Evolutionary conservation across 2,888 invertebrate genomes (phyloP), one percentile per base, ranked within the genome.

Genomic region (Polyommatus iphigenia): DNA sequence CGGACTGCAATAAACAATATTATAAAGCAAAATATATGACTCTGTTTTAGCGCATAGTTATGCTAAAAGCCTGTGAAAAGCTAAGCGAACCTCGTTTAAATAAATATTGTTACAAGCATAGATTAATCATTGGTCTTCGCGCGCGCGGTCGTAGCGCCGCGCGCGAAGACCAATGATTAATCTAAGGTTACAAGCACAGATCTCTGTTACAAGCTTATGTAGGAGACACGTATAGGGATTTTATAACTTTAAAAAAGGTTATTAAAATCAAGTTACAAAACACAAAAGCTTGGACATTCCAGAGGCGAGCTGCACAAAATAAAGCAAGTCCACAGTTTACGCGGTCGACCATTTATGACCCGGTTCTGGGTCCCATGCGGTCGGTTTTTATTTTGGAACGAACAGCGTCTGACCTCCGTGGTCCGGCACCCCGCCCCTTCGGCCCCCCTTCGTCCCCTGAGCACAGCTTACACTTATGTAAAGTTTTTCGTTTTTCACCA

Each of bases 361-460:
- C 87, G 91, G 86, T 87, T 89, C 88, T 84, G 85, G 86, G 87
- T 89, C 88, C 87, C 89, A 90, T 84, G 84, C 83, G 84, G 84
- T 84, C 82, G 84, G 82, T 84, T 86, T 86, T 88, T 87, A 87
- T 89, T 90, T 90, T 87, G 85, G 87, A 85, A 87, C 87, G 87
- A 91, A 73, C 90, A 88, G 88, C 85, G 85, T 81, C 87, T 90
- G 91, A 90, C 92, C 92, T 36, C 89, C 82, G 54, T 6, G 24
- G 67, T 67, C 67, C 29, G 67, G 67, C 29, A 15, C 67, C 67
- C 67, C 67, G 29, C 67, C 29, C 62, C 29, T 13, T 29, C 13
- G 4, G 13, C 29, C 62, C 67, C 29, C 15, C 32, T 15, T 29
- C 29, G 29, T 15, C 67, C 67, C 4, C 13, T 6, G 29, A 3